These are phyloP conservation scores for Littorina saxatilis DNA, from an alignment of 1,140 invertebrate genomes.

Conservation along the genomic window DNA sequence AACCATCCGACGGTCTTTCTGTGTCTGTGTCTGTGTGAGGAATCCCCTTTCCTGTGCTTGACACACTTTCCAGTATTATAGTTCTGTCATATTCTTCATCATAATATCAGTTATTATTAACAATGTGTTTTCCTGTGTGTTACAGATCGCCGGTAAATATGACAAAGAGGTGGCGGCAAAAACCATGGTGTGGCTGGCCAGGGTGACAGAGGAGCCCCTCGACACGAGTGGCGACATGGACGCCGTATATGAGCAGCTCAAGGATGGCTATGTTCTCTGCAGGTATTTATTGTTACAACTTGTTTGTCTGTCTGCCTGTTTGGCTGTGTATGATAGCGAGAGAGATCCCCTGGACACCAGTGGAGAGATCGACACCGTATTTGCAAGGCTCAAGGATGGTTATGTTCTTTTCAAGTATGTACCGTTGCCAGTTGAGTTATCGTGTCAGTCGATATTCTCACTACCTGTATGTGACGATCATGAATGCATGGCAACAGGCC, in stretches of 20 bases:
- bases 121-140: constrained; percentile 8
- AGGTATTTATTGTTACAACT: constrained; percentile 73
- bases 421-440: not conserved
- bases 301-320: not conserved
- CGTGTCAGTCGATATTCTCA: no score
- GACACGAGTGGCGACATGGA: constrained; percentile 45
- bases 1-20: no score
- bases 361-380: constrained; percentile 48
- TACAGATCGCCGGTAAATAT: constrained; percentile 49
- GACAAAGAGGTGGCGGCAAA: constrained; percentile 42
- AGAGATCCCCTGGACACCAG: no score
- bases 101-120: no score
- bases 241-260: constrained; percentile 76
- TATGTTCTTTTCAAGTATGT: constrained; percentile 85
- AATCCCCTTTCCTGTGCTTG: no score
- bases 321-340: no score
- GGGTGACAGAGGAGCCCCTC: constrained; percentile 25
- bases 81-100: no score
- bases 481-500: no score
- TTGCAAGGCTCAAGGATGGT: constrained; percentile 85
- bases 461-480: no score
- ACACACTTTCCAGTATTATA: no score
- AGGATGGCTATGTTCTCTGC: constrained; percentile 91
- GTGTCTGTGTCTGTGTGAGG: no score
- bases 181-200: constrained; percentile 37